Percentiles rank a stretch among this genome's conserved stretches.
These are phyloP conservation scores for Alviniconcha strummeri DNA, from an alignment of 2,888 invertebrate genomes.

Conservation along the genomic window DNA sequence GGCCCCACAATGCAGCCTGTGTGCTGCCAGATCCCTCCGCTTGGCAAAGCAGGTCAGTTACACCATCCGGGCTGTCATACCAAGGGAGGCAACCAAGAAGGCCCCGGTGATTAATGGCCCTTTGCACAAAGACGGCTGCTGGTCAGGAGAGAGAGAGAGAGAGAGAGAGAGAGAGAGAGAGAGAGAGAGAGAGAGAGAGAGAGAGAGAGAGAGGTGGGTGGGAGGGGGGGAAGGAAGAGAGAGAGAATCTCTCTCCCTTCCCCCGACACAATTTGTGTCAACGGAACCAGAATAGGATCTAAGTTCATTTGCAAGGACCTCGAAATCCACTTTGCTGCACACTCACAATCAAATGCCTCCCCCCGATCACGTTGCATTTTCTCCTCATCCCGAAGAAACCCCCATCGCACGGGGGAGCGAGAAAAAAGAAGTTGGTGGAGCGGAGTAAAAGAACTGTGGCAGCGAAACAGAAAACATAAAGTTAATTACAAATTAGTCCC, in stretches of 20 bases:
- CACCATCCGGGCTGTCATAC: conserved; percentile 25
- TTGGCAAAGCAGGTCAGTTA: conserved; percentile 27
- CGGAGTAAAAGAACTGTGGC: conserved; percentile 5
- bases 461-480: conserved; percentile 30
- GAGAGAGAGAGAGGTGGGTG: not conserved
- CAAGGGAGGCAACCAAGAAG: conserved; percentile 27
- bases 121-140: conserved; percentile 27
- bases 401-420: not conserved
- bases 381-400: not conserved
- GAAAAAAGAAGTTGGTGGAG: conserved; percentile 1
- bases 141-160: not conserved
- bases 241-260: not conserved
- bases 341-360: conserved; percentile 29
- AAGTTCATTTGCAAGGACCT: conserved; percentile 27
- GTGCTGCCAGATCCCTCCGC: conserved; percentile 11
- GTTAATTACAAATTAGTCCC: conserved; percentile 33
- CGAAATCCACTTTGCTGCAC: conserved; percentile 28
- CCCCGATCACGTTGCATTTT: conserved; percentile 13
- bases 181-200: conserved; percentile 6
- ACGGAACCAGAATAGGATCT: conserved; percentile 27
- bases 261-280: conserved; percentile 27
- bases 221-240: not conserved
- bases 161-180: conserved; percentile 17
- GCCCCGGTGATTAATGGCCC: conserved; percentile 29
- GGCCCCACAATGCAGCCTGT: conserved; percentile 19